Conservation (phyloP, 2,888 invertebrate species). For the Rhodophaea formosa region DNA sequence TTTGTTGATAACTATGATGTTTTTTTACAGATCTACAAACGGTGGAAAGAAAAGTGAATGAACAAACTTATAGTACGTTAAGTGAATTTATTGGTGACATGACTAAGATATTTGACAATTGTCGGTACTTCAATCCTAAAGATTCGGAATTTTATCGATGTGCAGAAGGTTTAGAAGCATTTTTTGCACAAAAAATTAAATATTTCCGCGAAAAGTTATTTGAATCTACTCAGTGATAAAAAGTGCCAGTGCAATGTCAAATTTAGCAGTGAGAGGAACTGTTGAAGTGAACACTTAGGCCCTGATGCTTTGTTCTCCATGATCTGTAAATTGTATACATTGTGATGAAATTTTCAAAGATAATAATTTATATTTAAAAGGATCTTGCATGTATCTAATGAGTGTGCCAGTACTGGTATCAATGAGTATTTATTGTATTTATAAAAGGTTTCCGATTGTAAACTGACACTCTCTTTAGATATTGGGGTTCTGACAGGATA, state of each 20-base stretch:
- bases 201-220: conserved; percentile 91
- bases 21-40: conserved; percentile 91
- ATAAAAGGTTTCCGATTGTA: conserved; percentile 58
- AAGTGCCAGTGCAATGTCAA: conserved; percentile 60
- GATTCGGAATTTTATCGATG: conserved; percentile 98
- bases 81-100: conserved; percentile 98
- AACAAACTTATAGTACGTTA: conserved; percentile 90
- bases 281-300: conserved; percentile 27
- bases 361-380: conserved; percentile 58
- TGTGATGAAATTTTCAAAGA: conserved; percentile 70
- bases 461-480: conserved; percentile 57
- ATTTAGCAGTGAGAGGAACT: conserved; percentile 30
- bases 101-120: conserved; percentile 99
- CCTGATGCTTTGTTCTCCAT: conserved; percentile 37
- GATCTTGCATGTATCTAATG: conserved; percentile 49
- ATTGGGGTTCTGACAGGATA: conserved; percentile 51
- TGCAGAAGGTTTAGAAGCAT: conserved; percentile 96
- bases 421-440: conserved; percentile 77
- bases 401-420: conserved; percentile 59
- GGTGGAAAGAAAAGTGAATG: conserved; percentile 92
- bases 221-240: conserved; percentile 79
- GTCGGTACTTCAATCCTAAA: conserved; percentile 97
- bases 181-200: conserved; percentile 96
- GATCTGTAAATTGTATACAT: conserved; percentile 68
- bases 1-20: no score